Conservation (phyloP, 2,113 vertebrate species). For the Upupa epops region DNA sequence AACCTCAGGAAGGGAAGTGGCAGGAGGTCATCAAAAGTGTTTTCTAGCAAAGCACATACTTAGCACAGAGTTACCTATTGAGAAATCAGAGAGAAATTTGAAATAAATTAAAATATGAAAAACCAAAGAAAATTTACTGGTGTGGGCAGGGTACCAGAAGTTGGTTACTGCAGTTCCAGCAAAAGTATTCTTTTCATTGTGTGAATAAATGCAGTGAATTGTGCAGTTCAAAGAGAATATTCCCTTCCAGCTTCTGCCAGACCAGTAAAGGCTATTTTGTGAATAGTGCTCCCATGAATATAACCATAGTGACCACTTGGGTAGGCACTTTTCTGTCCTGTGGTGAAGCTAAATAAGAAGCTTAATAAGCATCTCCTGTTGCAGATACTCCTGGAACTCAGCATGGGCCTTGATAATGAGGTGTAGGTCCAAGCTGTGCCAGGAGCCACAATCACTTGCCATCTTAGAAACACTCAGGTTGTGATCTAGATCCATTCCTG, state of each 20-base stretch:
- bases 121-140: background rate
- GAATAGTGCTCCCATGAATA: background rate
- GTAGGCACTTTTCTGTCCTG: background rate
- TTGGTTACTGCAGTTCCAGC: background rate
- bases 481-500: background rate
- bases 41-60: background rate
- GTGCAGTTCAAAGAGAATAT: background rate
- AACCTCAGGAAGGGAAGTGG: background rate
- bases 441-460: rapidly evolving
- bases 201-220: background rate
- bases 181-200: background rate
- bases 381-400: background rate
- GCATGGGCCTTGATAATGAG: background rate
- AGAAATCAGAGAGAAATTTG: background rate
- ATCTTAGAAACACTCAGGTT: background rate
- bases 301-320: background rate
- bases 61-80: background rate
- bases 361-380: background rate
- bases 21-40: background rate
- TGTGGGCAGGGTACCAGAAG: background rate
- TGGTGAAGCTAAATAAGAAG: background rate
- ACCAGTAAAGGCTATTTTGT: background rate
- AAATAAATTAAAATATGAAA: background rate
- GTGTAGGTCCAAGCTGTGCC: background rate
- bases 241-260: background rate